These are phyloP conservation scores for Carapus acus DNA, from an alignment of 2,797 vertebrate species.

Conservation along the genomic window DNA sequence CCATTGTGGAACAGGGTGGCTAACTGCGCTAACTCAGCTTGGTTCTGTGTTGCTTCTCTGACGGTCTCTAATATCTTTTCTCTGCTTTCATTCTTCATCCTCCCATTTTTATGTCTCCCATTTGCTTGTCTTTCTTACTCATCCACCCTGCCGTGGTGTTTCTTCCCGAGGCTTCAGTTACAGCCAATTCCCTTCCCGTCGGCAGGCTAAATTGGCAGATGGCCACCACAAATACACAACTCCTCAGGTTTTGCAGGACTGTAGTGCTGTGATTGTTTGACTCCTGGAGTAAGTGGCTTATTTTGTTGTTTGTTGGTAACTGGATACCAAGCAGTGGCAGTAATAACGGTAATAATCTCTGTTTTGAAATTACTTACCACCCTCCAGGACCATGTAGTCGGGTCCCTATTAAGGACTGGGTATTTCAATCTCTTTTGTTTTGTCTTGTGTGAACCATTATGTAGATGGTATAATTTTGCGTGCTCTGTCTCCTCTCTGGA, in stretches of 20 bases:
- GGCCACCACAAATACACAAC: background rate
- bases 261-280: too few relatives aligned
- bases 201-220: background rate
- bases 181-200: background rate
- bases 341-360: conserved; percentile 1
- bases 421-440: too few relatives aligned
- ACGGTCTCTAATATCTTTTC: background rate
- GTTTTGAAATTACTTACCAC: too few relatives aligned
- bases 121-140: too few relatives aligned
- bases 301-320: background rate
- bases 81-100: background rate
- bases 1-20: background rate
- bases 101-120: too few relatives aligned
- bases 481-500: too few relatives aligned
- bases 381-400: too few relatives aligned
- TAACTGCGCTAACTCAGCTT: conserved; percentile 15
- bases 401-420: too few relatives aligned
- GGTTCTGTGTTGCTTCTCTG: conserved; percentile 8
- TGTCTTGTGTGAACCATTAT: too few relatives aligned
- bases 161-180: too few relatives aligned
- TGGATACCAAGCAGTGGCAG: background rate
- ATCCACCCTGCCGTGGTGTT: background rate
- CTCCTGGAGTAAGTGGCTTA: background rate
- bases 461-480: too few relatives aligned
- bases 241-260: background rate